Conservation (phyloP, 1,140 invertebrate genomes). For the Pemphigus obesinymphae region DNA sequence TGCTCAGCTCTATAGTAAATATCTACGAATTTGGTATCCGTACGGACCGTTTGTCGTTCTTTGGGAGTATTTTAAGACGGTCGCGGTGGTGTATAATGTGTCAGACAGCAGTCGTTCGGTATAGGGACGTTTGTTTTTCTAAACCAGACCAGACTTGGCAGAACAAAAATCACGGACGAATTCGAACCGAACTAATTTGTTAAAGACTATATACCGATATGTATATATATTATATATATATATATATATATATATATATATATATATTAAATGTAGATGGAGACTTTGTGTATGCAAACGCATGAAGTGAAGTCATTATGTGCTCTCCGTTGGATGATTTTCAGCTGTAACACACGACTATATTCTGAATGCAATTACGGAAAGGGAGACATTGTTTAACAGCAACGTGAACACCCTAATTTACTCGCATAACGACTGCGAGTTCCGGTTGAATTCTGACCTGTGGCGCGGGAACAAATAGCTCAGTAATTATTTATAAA, state of each 20-base stretch:
- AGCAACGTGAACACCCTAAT: not conserved
- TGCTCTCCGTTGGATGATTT: not conserved
- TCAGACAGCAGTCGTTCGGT: too few relatives aligned
- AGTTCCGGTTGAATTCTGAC: conserved; percentile 23
- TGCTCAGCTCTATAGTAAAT: too few relatives aligned
- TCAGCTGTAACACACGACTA: not conserved
- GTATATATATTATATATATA: not conserved
- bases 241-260: not conserved
- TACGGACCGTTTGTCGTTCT: too few relatives aligned
- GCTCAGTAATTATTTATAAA: not conserved
- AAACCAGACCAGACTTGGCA: not conserved
- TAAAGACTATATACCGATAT: not conserved
- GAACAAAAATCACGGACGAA: not conserved
- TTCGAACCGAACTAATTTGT: not conserved
- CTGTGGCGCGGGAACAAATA: not conserved
- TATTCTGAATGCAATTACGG: not conserved
- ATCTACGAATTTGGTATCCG: too few relatives aligned
- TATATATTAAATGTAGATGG: not conserved
- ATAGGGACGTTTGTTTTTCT: not conserved
- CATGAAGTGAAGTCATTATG: not conserved
- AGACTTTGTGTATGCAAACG: not conserved
- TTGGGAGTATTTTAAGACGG: too few relatives aligned
- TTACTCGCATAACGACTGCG: not conserved
- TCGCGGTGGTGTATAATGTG: too few relatives aligned
- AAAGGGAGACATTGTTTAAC: not conserved